phyloP scores from a whole-genome alignment of 2,888 invertebrate genomes.

The Augochlorella aurata region DNA sequence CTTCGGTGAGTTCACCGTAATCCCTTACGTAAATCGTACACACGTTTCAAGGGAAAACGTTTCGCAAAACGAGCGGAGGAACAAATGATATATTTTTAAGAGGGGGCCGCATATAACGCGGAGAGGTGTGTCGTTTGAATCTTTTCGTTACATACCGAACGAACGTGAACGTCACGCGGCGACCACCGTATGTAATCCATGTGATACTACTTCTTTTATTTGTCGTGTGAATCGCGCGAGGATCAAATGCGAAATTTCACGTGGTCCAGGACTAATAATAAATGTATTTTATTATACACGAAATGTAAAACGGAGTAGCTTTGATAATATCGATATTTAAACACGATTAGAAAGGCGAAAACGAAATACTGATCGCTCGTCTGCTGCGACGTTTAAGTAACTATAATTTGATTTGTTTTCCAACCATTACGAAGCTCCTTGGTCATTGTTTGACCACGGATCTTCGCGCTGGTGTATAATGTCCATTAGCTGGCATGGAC shows the following conservation, averaged over 20 bases:
- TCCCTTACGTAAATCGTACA: background rate
- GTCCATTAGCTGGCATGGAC: background rate
- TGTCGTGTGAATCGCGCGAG: constrained; percentile 42
- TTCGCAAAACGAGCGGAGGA: constrained; percentile 15
- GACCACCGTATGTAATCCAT: constrained; percentile 45
- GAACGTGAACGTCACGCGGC: constrained; percentile 3
- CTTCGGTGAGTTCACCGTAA: constrained; percentile 1
- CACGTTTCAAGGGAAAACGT: background rate
- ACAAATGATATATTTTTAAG: constrained; percentile 53
- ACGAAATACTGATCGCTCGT: background rate
- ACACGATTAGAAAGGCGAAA: constrained; percentile 7
- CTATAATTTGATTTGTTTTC: background rate
- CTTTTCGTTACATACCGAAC: constrained; percentile 16
- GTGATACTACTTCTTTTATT: constrained; percentile 53
- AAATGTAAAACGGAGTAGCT: constrained; percentile 50
- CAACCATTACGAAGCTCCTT: background rate
- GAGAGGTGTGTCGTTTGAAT: background rate
- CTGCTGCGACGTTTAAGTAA: background rate
- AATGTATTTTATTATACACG: constrained; percentile 67
- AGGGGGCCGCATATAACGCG: constrained; percentile 8
- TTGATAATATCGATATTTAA: constrained; percentile 44
- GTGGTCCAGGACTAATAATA: constrained; percentile 61
- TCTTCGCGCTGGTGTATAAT: background rate
- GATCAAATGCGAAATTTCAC: constrained; percentile 59
- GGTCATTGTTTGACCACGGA: background rate